Evolutionary conservation across 2,113 vertebrate genomes (phyloP).

Genomic region (Serinus canaria): DNA sequence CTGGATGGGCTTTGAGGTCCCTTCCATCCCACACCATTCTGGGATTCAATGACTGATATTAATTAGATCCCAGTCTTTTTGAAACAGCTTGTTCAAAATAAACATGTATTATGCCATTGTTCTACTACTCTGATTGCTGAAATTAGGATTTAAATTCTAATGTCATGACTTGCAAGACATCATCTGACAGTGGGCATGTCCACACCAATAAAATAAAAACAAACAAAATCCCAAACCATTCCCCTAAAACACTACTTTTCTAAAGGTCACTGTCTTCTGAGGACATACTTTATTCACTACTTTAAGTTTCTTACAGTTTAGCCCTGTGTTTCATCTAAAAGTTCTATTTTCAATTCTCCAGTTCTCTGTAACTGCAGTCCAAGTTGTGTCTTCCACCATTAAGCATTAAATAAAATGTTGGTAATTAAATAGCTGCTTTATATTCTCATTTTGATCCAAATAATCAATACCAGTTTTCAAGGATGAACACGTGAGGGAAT

Average conservation of each 20-base stretch:
- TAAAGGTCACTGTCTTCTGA: not conserved
- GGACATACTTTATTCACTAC: not conserved
- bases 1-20: not conserved
- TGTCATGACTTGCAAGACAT: not conserved
- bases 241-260: not conserved
- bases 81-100: not conserved
- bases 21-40: not conserved
- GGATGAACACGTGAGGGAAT: not conserved
- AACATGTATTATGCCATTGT: fast-evolving
- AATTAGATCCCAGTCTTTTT: not conserved
- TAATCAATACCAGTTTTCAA: not conserved
- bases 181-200: too few species aligned
- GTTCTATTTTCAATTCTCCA: not conserved
- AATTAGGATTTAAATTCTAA: not conserved
- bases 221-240: not conserved
- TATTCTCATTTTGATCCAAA: not conserved
- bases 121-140: not conserved
- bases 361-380: not conserved
- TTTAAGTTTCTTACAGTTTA: not conserved
- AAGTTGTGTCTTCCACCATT: not conserved
- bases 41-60: not conserved
- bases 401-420: not conserved
- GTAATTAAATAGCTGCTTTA: not conserved
- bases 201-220: not conserved
- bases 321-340: not conserved